Evolutionary conservation across 2,888 invertebrate genomes (phyloP).

Genomic region (Melipona bicolor): DNA sequence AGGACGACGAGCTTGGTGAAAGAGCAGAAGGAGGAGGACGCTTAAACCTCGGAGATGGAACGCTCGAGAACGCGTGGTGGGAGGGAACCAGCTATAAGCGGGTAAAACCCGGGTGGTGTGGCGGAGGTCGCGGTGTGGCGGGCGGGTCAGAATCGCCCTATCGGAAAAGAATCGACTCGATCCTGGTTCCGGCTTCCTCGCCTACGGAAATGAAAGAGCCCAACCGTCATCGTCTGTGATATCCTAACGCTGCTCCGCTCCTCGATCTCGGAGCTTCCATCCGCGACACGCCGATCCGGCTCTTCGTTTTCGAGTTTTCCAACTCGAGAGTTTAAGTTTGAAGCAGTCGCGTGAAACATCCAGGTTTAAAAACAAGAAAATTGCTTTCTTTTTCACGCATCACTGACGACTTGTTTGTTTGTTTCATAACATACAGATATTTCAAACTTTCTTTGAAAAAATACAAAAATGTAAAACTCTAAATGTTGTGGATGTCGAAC

Average conservation of each 20-base stretch:
- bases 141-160: conserved; percentile 52
- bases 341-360: no score
- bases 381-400: neutral
- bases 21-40: conserved; percentile 31
- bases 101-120: neutral
- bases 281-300: neutral
- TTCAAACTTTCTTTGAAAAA: no score
- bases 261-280: neutral
- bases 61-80: conserved; percentile 24
- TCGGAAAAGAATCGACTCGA: conserved; percentile 66
- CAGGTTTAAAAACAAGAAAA: no score
- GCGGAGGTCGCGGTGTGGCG: neutral
- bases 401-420: neutral
- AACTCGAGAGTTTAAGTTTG: conserved; percentile 62
- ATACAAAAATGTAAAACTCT: no score
- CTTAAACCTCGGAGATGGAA: conserved; percentile 11
- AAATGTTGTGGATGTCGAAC: no score
- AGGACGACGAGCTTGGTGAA: conserved; percentile 29
- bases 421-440: no score
- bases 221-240: conserved; percentile 19
- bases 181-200: conserved; percentile 66
- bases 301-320: conserved; percentile 68
- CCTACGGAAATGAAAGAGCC: conserved; percentile 75
- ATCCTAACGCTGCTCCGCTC: neutral
- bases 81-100: conserved; percentile 14